Evolutionary conservation across 2,113 vertebrate species (phyloP).

Genomic region (Coryphaenoides rupestris): DNA sequence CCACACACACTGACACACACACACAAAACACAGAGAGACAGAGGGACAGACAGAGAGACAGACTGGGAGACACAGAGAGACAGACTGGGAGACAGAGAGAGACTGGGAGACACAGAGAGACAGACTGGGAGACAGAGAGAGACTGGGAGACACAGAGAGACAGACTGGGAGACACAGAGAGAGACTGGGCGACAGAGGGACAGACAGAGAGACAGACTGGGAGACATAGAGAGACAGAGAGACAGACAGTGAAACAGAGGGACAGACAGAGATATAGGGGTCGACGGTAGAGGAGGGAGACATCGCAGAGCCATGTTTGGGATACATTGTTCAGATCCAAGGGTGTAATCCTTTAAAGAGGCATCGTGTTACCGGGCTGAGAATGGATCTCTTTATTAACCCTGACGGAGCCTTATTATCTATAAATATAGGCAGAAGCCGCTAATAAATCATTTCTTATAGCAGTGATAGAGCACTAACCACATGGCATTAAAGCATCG

Average conservation of each 20-base stretch:
- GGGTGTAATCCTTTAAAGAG: conserved; percentile 66
- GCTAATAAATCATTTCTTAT: conserved; percentile 80
- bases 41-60: too few relatives aligned
- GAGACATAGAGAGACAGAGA: neutral
- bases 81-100: too few relatives aligned
- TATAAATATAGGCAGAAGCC: conserved; percentile 74
- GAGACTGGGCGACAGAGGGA: too few relatives aligned
- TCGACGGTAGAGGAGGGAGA: neutral
- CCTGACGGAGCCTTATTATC: conserved; percentile 71
- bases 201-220: neutral
- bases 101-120: too few relatives aligned
- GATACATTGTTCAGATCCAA: conserved; percentile 52
- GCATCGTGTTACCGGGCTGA: conserved; percentile 48
- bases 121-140: too few relatives aligned
- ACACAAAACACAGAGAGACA: too few relatives aligned
- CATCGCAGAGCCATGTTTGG: conserved; percentile 33
- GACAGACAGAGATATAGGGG: neutral
- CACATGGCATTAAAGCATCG: conserved; percentile 70
- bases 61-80: too few relatives aligned
- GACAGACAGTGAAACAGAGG: neutral
- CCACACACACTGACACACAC: too few relatives aligned
- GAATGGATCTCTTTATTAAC: conserved; percentile 74
- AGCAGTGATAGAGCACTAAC: conserved; percentile 69
- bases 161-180: too few relatives aligned
- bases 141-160: too few relatives aligned